Evolutionary conservation across 1,140 invertebrate genomes (phyloP).

Genomic region (Drosophila pseudoananassae): DNA sequence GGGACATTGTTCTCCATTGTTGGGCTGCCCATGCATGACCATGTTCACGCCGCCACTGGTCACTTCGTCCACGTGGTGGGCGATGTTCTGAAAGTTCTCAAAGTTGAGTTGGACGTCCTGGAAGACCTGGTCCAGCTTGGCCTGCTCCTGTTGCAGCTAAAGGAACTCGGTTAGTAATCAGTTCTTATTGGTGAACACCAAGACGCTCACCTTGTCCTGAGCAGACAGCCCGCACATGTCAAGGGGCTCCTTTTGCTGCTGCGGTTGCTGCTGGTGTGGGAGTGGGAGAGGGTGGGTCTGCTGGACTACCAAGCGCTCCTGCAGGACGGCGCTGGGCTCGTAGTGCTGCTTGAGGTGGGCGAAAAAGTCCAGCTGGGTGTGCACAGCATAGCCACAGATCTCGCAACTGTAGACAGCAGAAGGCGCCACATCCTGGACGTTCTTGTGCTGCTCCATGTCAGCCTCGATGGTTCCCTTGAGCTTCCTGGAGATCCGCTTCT

Average conservation of each 20-base stretch:
- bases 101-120: conserved; percentile 77
- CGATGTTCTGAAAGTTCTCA: conserved; percentile 71
- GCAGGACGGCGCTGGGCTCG: conserved; percentile 84
- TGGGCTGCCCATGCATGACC: conserved; percentile 57
- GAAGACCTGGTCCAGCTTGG: conserved; percentile 75
- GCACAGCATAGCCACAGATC: conserved; percentile 87
- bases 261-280: conserved; percentile 9
- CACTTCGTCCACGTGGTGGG: conserved; percentile 45
- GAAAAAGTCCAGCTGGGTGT: conserved; percentile 89
- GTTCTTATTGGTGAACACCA: not conserved
- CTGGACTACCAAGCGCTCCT: conserved; percentile 51
- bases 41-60: conserved; percentile 60
- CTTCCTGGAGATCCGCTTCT: conserved; percentile 86
- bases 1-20: conserved; percentile 45
- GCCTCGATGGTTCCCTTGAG: conserved; percentile 84
- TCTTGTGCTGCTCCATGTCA: conserved; percentile 52
- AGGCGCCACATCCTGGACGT: conserved; percentile 31
- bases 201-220: conserved; percentile 52
- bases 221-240: conserved; percentile 62
- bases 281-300: not conserved
- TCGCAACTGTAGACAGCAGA: conserved; percentile 87
- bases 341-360: conserved; percentile 91
- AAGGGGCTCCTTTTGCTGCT: conserved; percentile 61
- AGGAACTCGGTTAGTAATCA: not conserved
- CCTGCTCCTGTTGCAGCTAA: conserved; percentile 81